Base-by-base conservation (phyloP, 2,797 vertebrate genomes). In the Enteromius afrohamiltoni region DNA sequence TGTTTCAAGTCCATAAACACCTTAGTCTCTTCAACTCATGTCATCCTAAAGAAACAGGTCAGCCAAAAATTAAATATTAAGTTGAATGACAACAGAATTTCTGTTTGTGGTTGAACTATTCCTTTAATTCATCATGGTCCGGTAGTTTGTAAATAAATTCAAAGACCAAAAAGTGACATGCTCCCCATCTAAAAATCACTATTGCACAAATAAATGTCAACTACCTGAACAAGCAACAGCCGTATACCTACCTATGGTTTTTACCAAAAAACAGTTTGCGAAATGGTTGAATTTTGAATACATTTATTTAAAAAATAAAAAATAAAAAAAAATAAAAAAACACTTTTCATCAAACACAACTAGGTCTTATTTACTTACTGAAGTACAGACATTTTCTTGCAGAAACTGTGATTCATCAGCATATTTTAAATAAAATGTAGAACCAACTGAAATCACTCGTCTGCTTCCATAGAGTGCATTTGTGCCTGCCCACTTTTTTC, bases 181-280 rank as follows among this genome's bases (percentile, higher is more conserved):
- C 13, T 1, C 21, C 11, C 13, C 14, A 51, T 37, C 47, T 60
- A 76, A 47, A 51, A 81, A 77, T 68, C 65, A 26, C 74, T 82
- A 78, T 82, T 85, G 84, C 79, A 85, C 79, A 82, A 78, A 70
- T 69, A n/a, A 67, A 70, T 77, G 53, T 71, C 55, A 31, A 73
- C 62, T 49, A 73, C 69, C 69, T 73, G 42, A 81, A 81, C 29
- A 14, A 73, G 26, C 26, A 62, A 80, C n/a, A 29, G 53, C 37
- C 3, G 23, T 40, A 14, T 76, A 13, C 4, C 19, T n/a, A n/a
- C 53, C 7, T 17, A 45, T 60, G 68, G 62, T 31, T 45, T 81
- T 58, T 6, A 73, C 4, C 5, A 10, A 60, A 55, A 62, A 51
- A 31, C 19, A 6, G 0, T 37, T 73, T 14, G 11, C 4, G 1